These are phyloP conservation scores for Chaetops frenatus DNA, from an alignment of 2,113 vertebrate genomes.

Conservation along the genomic window DNA sequence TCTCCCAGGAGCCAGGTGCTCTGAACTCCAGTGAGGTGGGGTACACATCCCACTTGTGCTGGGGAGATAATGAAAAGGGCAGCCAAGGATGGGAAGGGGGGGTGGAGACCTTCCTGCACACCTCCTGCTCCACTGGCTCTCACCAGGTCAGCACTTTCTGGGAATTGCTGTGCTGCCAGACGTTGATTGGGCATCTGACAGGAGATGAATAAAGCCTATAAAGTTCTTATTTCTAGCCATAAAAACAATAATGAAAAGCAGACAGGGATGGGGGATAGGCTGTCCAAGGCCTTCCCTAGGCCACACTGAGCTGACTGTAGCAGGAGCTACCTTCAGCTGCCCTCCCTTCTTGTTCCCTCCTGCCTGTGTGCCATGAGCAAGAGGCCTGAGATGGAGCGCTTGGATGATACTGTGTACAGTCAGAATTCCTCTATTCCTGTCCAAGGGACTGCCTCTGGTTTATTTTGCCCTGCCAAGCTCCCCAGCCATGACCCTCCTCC, in stretches of 20 bases:
- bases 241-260: slow-evolving; percentile 38
- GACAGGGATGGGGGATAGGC: not conserved
- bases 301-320: not conserved
- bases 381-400: not conserved
- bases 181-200: slow-evolving; percentile 17
- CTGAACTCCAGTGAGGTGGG: not conserved
- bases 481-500: not conserved
- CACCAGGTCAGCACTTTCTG: slow-evolving; percentile 30
- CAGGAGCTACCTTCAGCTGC: not conserved
- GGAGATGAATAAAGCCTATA: slow-evolving; percentile 33
- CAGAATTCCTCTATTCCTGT: not conserved
- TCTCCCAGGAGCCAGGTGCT: not conserved
- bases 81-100: not conserved
- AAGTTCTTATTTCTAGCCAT: slow-evolving; percentile 47
- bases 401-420: not conserved
- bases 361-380: not conserved
- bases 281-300: not conserved
- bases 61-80: not conserved
- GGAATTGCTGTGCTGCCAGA: not conserved
- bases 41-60: not conserved
- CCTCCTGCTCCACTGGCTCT: not conserved
- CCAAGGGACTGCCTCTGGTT: not conserved
- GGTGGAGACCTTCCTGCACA: not conserved
- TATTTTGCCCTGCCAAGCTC: not conserved
- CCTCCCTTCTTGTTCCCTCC: not conserved